phyloP scores from a whole-genome alignment of 2,113 vertebrate species.

The Pavo muticus region DNA sequence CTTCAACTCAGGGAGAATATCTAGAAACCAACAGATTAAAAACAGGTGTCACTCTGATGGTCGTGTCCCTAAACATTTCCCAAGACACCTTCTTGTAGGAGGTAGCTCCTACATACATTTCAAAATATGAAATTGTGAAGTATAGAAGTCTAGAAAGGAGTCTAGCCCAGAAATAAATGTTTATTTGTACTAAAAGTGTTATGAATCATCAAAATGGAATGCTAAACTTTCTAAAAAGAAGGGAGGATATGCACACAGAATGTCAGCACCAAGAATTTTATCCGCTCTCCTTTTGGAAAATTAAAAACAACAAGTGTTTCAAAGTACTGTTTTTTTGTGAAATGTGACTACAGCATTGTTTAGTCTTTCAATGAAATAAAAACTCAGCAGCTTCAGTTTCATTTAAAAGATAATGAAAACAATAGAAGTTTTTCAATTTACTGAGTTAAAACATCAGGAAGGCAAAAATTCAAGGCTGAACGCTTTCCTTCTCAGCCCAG shows the following conservation, averaged over 20 bases:
- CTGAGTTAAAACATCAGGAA: not conserved
- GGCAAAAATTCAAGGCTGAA: not conserved
- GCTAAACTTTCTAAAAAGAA: not conserved
- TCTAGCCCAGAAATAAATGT: not conserved
- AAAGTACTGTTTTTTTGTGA: not conserved
- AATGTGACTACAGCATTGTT: not conserved
- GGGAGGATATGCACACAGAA: not conserved
- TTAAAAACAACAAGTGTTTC: not conserved
- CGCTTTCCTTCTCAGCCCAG: not conserved
- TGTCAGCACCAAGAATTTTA: not conserved
- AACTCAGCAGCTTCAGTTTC: not conserved
- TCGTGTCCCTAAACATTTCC: not conserved
- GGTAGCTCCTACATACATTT: not conserved
- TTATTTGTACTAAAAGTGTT: not conserved
- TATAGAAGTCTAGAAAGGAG: not conserved
- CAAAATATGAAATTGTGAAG: not conserved
- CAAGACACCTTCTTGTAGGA: not conserved
- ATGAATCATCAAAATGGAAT: not conserved
- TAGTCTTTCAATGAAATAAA: not conserved
- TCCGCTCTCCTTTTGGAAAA: not conserved
- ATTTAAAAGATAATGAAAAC: slow-evolving; percentile 1
- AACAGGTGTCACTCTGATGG: not conserved
- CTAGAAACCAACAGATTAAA: not conserved
- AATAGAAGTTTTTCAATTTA: not conserved
- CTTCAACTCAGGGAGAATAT: not conserved